Conservation (phyloP, 2,113 vertebrate genomes). For the Coryphaenoides rupestris region DNA sequence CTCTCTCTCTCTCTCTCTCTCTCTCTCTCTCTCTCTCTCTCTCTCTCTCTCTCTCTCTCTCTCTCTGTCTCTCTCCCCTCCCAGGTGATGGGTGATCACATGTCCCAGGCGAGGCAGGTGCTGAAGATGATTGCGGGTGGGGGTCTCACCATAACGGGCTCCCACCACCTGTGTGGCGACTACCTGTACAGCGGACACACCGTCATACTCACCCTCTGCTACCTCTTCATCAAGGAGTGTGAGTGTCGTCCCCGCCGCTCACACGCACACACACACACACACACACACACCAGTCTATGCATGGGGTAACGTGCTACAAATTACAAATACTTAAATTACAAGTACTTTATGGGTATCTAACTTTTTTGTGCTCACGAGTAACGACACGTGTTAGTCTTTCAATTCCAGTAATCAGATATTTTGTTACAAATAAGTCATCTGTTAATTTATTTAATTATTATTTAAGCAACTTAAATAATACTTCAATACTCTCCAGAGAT, state of each 20-base stretch:
- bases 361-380: too few species aligned
- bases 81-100: conserved; percentile 84
- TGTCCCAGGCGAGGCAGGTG: conserved; percentile 82
- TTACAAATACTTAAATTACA: too few species aligned
- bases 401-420: too few species aligned
- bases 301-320: too few species aligned
- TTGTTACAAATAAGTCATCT: too few species aligned
- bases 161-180: conserved; percentile 87
- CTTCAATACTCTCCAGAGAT: too few species aligned
- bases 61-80: neutral
- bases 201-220: conserved; percentile 84
- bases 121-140: conserved; percentile 85
- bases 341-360: too few species aligned
- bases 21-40: neutral
- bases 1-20: neutral
- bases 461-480: too few species aligned
- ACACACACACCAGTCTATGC: neutral
- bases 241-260: conserved; percentile 50
- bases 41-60: neutral
- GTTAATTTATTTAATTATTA: too few species aligned
- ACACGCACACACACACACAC: neutral
- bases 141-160: conserved; percentile 84
- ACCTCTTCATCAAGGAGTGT: conserved; percentile 90
- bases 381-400: too few species aligned
- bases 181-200: conserved; percentile 89